Conservation (phyloP, 1,140 invertebrate species). For the Gerris buenoi region DNA sequence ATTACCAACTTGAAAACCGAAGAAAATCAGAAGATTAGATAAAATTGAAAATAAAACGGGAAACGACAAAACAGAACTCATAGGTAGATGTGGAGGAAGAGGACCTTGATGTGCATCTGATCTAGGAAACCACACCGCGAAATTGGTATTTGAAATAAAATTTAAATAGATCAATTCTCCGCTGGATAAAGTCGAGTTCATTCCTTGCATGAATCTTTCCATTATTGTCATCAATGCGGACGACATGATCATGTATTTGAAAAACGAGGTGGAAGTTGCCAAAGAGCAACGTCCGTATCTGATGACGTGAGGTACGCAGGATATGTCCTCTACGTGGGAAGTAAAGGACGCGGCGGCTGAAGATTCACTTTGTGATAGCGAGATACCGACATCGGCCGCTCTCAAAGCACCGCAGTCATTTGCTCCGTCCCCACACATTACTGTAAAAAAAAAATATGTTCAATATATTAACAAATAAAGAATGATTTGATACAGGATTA, state of each 20-base stretch:
- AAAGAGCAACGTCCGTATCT: constrained; percentile 84
- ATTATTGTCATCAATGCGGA: constrained; percentile 73
- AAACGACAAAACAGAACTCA: neutral
- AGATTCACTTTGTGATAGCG: constrained; percentile 88
- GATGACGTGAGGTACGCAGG: constrained; percentile 76
- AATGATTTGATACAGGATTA: no score
- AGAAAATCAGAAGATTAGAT: neutral
- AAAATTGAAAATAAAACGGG: neutral
- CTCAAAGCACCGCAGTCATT: constrained; percentile 94
- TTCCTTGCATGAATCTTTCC: constrained; percentile 75
- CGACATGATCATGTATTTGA: constrained; percentile 75
- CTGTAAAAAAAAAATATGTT: constrained; percentile 35
- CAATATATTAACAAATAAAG: no score
- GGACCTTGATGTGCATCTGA: constrained; percentile 54
- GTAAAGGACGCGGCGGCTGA: constrained; percentile 95
- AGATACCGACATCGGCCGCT: constrained; percentile 88
- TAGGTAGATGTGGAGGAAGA: constrained; percentile 45
- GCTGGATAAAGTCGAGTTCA: constrained; percentile 63
- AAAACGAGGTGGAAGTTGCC: constrained; percentile 89
- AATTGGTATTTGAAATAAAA: constrained; percentile 58
- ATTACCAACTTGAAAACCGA: neutral
- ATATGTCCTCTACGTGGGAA: constrained; percentile 70
- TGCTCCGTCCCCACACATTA: constrained; percentile 95
- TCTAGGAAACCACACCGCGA: constrained; percentile 70
- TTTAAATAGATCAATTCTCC: constrained; percentile 74